These are phyloP conservation scores for Amphipyra tragopoginis DNA, from an alignment of 2,888 invertebrate species.

Conservation along the genomic window DNA sequence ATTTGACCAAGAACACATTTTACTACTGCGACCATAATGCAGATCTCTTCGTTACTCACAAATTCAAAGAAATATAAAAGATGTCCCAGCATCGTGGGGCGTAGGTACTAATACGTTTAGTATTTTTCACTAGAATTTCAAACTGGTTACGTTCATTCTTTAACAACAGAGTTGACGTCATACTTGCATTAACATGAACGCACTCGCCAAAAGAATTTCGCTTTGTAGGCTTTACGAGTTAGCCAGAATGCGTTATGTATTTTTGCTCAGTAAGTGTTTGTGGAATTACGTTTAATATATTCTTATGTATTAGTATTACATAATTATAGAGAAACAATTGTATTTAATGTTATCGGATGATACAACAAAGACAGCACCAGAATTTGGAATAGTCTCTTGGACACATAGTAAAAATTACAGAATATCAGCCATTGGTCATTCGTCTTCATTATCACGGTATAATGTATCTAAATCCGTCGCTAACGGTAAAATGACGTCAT, in stretches of 20 bases:
- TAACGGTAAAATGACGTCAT: conserved; percentile 43
- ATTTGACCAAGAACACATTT: conserved; percentile 22
- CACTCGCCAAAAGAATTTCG: conserved; percentile 12
- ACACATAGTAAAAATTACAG: not conserved
- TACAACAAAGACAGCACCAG: not conserved
- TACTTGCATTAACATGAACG: conserved; percentile 18
- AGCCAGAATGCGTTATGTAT: not conserved
- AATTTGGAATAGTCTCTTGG: too few relatives aligned
- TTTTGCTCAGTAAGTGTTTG: not conserved
- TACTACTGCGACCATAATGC: conserved; percentile 1
- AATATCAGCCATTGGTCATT: not conserved
- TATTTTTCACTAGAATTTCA: not conserved
- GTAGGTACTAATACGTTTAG: not conserved
- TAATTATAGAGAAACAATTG: too few relatives aligned
- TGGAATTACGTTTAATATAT: not conserved
- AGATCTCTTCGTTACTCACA: not conserved
- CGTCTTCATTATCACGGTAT: conserved; percentile 6
- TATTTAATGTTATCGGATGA: not conserved
- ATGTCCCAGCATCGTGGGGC: not conserved
- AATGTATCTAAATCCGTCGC: conserved; percentile 7
- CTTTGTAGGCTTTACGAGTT: conserved; percentile 15
- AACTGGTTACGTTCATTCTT: conserved; percentile 1
- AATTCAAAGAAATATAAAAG: not conserved
- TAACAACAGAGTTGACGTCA: conserved; percentile 25
- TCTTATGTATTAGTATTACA: not conserved